A percentile compares a stretch with the other conserved stretches of the same genome.
These are phyloP conservation scores for Syngnathus typhle DNA, from an alignment of 2,113 vertebrate genomes.

Conservation along the genomic window DNA sequence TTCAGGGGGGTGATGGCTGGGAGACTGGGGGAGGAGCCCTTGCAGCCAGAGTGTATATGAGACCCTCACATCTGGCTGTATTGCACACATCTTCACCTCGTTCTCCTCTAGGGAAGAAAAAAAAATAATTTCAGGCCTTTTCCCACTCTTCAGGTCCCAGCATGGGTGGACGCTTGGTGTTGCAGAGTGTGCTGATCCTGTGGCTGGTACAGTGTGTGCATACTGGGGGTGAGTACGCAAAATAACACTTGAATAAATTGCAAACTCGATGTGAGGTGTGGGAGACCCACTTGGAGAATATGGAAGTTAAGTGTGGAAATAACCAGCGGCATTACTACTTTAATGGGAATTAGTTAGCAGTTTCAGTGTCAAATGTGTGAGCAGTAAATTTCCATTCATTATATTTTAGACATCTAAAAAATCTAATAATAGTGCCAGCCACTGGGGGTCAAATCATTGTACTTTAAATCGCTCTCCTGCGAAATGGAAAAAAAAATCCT, in stretches of 20 bases:
- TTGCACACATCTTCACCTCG: slow-evolving; percentile 21
- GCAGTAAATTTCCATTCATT: too few relatives aligned
- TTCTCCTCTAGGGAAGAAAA: not conserved
- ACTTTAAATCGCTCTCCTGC: too few relatives aligned
- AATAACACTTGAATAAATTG: not conserved
- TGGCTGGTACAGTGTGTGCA: slow-evolving; percentile 50
- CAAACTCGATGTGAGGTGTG: too few relatives aligned
- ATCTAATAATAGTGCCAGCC: too few relatives aligned
- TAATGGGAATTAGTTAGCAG: too few relatives aligned
- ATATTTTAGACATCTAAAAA: too few relatives aligned
- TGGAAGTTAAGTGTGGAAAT: too few relatives aligned
- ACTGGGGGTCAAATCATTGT: too few relatives aligned
- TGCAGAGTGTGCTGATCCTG: slow-evolving; percentile 52
- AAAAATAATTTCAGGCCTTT: slow-evolving; percentile 5
- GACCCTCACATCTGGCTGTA: slow-evolving; percentile 9
- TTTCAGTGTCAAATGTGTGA: too few relatives aligned
- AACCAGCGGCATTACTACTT: too few relatives aligned
- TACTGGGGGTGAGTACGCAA: slow-evolving; percentile 46
- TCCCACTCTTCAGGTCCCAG: slow-evolving; percentile 23
- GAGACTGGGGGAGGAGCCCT: slow-evolving; percentile 36
- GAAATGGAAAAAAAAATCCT: too few relatives aligned
- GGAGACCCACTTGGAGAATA: not conserved
- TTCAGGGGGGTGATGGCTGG: slow-evolving; percentile 17
- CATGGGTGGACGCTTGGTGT: slow-evolving; percentile 54
- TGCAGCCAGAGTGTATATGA: slow-evolving; percentile 45